Evolutionary conservation across 2,888 invertebrate species (phyloP).

Genomic region (Flexamia atlantica): DNA sequence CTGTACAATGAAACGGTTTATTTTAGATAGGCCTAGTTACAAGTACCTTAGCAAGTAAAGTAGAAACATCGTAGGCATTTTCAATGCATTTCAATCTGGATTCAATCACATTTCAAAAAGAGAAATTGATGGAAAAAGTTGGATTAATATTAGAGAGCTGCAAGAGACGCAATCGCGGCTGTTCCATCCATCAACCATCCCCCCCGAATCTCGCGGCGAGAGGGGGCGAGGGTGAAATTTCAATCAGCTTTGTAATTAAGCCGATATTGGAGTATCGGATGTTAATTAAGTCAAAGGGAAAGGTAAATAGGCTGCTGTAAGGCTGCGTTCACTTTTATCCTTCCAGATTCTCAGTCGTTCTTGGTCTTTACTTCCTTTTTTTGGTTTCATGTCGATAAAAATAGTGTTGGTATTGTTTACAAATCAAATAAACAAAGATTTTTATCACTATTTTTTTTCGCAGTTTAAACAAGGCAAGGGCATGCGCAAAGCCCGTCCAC

Average conservation of each 20-base stretch:
- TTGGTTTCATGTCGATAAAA: too few species aligned
- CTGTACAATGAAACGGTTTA: too few species aligned
- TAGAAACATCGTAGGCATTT: too few species aligned
- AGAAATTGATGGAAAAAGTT: conserved; percentile 39
- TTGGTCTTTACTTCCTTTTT: too few species aligned
- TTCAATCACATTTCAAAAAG: conserved; percentile 25
- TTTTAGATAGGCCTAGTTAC: too few species aligned
- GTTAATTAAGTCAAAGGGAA: conserved; percentile 46
- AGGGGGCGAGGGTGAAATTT: conserved; percentile 25
- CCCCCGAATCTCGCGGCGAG: not conserved
- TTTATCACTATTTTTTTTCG: too few species aligned
- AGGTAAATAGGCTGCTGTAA: conserved; percentile 11
- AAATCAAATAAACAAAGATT: too few species aligned
- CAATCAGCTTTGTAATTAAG: conserved; percentile 52
- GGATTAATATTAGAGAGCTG: conserved; percentile 47
- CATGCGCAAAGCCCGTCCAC: too few species aligned
- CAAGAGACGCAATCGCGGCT: conserved; percentile 2
- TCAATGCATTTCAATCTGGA: not conserved
- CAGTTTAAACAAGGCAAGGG: too few species aligned
- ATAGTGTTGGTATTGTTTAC: too few species aligned
- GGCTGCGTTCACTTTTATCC: not conserved
- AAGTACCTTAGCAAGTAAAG: too few species aligned
- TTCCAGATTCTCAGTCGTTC: too few species aligned
- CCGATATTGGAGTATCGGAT: conserved; percentile 51
- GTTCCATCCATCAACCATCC: conserved; percentile 48